phyloP scores from a whole-genome alignment of 2,888 invertebrate species.

The Patella caerulea region DNA sequence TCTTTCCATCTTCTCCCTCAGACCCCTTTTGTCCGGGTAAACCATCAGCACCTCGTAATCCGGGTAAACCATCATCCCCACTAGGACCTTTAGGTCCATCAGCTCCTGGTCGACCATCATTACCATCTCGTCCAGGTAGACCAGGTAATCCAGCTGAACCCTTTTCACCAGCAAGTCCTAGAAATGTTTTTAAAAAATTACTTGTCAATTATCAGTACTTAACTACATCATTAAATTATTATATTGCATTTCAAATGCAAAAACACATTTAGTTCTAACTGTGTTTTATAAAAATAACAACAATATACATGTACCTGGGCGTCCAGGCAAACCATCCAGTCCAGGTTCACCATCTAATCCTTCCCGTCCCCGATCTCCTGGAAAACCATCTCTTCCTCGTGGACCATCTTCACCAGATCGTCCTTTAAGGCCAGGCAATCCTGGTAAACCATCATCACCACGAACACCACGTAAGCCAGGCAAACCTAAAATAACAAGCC shows the following conservation, averaged over 20 bases:
- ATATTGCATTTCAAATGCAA: too few species aligned
- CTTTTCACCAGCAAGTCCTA: constrained; percentile 29
- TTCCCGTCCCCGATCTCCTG: constrained; percentile 22
- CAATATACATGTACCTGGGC: neutral
- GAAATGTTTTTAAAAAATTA: neutral
- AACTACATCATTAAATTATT: too few species aligned
- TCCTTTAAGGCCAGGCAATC: constrained; percentile 53
- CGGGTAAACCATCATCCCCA: constrained; percentile 36
- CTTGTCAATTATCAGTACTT: too few species aligned
- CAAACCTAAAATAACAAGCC: constrained; percentile 46
- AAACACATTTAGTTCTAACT: neutral
- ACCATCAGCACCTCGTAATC: constrained; percentile 36
- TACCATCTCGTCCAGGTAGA: constrained; percentile 32
- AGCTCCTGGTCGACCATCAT: constrained; percentile 35
- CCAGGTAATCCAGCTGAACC: constrained; percentile 61
- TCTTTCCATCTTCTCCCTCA: constrained; percentile 15
- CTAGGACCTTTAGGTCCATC: neutral
- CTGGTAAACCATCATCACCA: constrained; percentile 52
- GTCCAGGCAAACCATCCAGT: neutral
- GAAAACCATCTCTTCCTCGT: constrained; percentile 35
- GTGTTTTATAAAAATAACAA: neutral
- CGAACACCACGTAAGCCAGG: constrained; percentile 58
- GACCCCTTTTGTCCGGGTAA: constrained; percentile 20
- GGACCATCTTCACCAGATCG: constrained; percentile 41
- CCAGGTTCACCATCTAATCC: constrained; percentile 18